A percentile compares a stretch with the other conserved stretches of the same genome.
Evolutionary conservation across 2,113 vertebrate genomes (phyloP).

Genomic region (Tamias sibiricus): DNA sequence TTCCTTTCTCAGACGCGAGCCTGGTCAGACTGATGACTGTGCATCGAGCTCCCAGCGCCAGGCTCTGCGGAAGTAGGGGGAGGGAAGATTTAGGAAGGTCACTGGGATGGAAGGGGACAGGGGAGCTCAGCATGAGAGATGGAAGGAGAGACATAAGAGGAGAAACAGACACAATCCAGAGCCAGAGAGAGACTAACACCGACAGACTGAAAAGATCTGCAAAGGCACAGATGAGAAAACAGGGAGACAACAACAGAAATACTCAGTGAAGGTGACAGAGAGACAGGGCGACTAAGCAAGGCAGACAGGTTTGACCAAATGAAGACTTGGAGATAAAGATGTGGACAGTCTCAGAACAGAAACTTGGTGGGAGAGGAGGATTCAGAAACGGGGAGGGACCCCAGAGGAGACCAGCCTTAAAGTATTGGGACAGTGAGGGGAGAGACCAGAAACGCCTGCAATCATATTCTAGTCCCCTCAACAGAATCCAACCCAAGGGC

Average conservation of each 20-base stretch:
- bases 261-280: conserved; percentile 59
- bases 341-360: neutral
- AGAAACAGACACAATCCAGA: neutral
- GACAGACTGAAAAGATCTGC: neutral
- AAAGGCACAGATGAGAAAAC: conserved; percentile 39
- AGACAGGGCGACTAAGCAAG: neutral
- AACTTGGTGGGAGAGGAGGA: neutral
- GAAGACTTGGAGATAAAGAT: neutral
- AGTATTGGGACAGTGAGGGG: neutral
- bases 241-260: neutral
- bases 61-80: conserved; percentile 67
- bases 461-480: neutral
- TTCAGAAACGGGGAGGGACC: neutral
- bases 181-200: neutral
- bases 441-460: neutral
- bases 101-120: conserved; percentile 70
- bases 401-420: neutral
- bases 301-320: neutral
- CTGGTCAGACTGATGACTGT: conserved; percentile 67
- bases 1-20: neutral
- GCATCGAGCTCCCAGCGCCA: conserved; percentile 23
- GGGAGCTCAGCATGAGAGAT: conserved; percentile 74
- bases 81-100: conserved; percentile 69
- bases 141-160: neutral
- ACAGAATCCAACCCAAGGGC: neutral